These are phyloP conservation scores for Fragum fragum DNA, from an alignment of 2,888 invertebrate genomes.

Conservation along the genomic window DNA sequence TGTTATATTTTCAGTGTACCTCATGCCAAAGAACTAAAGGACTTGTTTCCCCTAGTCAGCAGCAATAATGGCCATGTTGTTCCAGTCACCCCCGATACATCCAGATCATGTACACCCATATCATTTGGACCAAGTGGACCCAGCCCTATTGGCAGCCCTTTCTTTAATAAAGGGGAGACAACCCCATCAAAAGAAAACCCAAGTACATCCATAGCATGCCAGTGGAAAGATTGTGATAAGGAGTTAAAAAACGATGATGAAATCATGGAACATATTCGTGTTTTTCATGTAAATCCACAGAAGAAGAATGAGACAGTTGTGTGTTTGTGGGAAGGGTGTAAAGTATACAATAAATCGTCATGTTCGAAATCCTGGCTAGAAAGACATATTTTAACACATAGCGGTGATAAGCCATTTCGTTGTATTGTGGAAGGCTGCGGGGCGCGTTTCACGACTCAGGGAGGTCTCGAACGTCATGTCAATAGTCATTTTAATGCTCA, in stretches of 20 bases:
- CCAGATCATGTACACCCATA: constrained; percentile 76
- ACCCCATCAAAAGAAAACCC: constrained; percentile 64
- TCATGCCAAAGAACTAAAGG: constrained; percentile 60
- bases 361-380: constrained; percentile 97
- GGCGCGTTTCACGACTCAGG: constrained; percentile 88
- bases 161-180: constrained; percentile 60
- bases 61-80: constrained; percentile 45
- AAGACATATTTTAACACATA: constrained; percentile 96
- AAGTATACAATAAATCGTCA: constrained; percentile 96
- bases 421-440: constrained; percentile 98
- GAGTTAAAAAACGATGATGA: constrained; percentile 72
- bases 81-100: constrained; percentile 70
- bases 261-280: constrained; percentile 83
- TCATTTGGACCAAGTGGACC: constrained; percentile 60
- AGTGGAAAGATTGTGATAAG: constrained; percentile 84
- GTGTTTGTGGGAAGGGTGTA: constrained; percentile 97
- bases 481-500: constrained; percentile 94
- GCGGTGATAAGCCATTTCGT: constrained; percentile 97
- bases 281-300: constrained; percentile 88
- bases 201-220: constrained; percentile 74
- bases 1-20: constrained; percentile 59
- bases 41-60: constrained; percentile 64
- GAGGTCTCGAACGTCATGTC: constrained; percentile 95
- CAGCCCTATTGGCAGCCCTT: constrained; percentile 62
- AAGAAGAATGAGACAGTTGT: constrained; percentile 93